phyloP scores from a whole-genome alignment of 2,113 vertebrate species.

The Istiophorus platypterus region DNA sequence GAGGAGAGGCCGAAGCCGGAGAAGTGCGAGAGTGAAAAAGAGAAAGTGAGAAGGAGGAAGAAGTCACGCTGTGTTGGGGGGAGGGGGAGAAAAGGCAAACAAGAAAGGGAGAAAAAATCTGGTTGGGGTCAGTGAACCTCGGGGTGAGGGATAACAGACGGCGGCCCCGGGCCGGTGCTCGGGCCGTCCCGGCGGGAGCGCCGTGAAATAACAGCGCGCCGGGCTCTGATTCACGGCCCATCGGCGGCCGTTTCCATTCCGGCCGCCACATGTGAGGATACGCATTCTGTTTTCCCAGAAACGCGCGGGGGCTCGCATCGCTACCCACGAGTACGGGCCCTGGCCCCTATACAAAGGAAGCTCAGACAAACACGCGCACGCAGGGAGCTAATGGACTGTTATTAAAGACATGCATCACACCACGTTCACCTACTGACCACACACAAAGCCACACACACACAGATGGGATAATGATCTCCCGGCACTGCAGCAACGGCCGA shows the following conservation, averaged over 20 bases:
- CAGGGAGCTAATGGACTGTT: conserved; percentile 77
- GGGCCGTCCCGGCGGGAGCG: conserved; percentile 52
- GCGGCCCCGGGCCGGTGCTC: conserved; percentile 37
- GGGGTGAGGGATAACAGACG: conserved; percentile 64
- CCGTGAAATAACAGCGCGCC: conserved; percentile 64
- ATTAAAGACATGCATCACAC: conserved; percentile 85
- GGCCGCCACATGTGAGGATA: conserved; percentile 42
- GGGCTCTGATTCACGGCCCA: conserved; percentile 68
- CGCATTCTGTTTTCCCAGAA: conserved; percentile 21
- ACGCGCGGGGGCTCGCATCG: neutral
- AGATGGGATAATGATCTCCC: conserved; percentile 48
- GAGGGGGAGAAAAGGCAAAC: conserved; percentile 31
- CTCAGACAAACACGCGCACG: conserved; percentile 15
- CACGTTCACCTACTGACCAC: conserved; percentile 64
- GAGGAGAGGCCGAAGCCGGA: neutral
- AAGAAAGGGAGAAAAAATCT: conserved; percentile 52
- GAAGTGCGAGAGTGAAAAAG: conserved; percentile 22
- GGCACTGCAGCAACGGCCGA: conserved; percentile 52
- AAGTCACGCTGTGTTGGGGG: neutral
- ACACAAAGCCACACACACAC: conserved; percentile 54
- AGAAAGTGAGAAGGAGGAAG: conserved; percentile 11
- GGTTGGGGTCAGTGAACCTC: conserved; percentile 43
- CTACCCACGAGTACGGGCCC: neutral
- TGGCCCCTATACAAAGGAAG: neutral
- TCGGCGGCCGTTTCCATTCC: conserved; percentile 62